These are phyloP conservation scores for Mustela nigripes DNA, from an alignment of 2,113 vertebrate species.

Conservation along the genomic window DNA sequence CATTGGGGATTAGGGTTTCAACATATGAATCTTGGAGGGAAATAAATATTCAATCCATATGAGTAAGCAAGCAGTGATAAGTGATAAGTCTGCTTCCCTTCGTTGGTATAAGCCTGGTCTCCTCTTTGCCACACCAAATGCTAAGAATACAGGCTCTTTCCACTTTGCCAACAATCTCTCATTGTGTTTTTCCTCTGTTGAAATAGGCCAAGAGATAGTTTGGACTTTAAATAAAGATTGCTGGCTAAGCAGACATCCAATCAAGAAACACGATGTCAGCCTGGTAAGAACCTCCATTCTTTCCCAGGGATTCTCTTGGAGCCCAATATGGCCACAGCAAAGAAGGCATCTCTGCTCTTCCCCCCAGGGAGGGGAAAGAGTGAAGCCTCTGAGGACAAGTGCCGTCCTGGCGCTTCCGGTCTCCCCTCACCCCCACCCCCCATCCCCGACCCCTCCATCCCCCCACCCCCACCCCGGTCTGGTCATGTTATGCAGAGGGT, in stretches of 20 bases:
- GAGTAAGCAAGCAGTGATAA: not conserved
- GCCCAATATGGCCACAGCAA: not conserved
- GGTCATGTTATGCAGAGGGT: not conserved
- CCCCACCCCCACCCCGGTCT: too few relatives aligned
- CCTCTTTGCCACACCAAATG: not conserved
- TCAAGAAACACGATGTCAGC: not conserved
- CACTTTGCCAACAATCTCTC: not conserved
- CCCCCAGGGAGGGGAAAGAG: not conserved
- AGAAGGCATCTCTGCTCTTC: not conserved
- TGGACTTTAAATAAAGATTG: not conserved
- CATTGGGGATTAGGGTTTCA: not conserved
- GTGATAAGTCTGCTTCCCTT: not conserved
- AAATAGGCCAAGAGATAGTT: not conserved
- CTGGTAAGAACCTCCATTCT: not conserved
- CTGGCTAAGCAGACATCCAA: not conserved
- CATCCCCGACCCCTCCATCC: too few relatives aligned
- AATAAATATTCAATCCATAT: not conserved
- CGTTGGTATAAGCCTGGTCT: not conserved
- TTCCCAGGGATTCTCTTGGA: not conserved
- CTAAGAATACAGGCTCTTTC: not conserved
- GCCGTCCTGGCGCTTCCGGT: not conserved
- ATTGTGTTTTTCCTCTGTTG: not conserved
- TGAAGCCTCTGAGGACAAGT: not conserved
- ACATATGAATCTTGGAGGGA: not conserved
- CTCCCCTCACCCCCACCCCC: not conserved